Conservation (phyloP, 1,140 invertebrate genomes). For the Drosophila subpulchrella region DNA sequence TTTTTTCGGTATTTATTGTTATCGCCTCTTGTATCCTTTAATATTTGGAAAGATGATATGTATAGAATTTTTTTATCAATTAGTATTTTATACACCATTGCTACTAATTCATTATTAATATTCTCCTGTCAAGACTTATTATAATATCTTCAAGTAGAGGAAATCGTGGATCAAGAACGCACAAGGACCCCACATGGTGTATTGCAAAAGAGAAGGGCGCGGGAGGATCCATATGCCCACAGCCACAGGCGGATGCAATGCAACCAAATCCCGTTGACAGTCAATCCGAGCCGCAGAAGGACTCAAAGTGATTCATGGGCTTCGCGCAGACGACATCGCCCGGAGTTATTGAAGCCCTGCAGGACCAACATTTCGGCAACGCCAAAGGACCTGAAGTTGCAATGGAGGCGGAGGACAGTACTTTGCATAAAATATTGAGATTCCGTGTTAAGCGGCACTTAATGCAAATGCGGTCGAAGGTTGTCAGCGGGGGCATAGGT, state of each 20-base stretch:
- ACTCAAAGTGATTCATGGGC: constrained; percentile 50
- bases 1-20: no score
- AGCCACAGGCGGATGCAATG: constrained; percentile 38
- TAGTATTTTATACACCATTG: no score
- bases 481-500: constrained; percentile 35
- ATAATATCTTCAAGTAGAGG: neutral
- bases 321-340: constrained; percentile 14
- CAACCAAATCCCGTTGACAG: constrained; percentile 60
- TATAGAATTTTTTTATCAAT: no score
- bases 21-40: no score
- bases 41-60: no score
- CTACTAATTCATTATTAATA: no score
- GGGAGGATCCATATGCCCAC: constrained; percentile 6
- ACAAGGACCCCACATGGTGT: constrained; percentile 1
- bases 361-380: constrained; percentile 32
- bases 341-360: constrained; percentile 46
- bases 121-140: neutral
- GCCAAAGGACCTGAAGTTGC: constrained; percentile 21
- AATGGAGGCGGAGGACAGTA: constrained; percentile 20
- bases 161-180: neutral
- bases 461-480: constrained; percentile 77
- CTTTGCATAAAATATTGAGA: constrained; percentile 84
- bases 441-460: constrained; percentile 82
- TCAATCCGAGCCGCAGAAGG: constrained; percentile 51
- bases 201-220: constrained; percentile 13